These are phyloP conservation scores for Camponotus vicinus DNA, from an alignment of 1,140 invertebrate genomes.

Conservation along the genomic window DNA sequence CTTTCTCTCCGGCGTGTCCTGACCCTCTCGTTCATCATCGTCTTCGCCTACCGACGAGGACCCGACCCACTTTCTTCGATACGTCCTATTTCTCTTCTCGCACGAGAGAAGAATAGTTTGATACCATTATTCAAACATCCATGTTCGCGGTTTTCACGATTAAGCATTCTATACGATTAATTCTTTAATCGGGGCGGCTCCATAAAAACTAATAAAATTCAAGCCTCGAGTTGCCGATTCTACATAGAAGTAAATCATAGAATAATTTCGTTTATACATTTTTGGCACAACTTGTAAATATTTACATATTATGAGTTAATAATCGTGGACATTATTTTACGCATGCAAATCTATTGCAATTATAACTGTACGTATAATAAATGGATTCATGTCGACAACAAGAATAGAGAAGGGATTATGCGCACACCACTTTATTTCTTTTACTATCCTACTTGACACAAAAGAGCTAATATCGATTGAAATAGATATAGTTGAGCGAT, in stretches of 20 bases:
- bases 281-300: neutral
- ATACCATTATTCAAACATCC: conserved; percentile 66
- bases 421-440: neutral
- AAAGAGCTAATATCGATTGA: conserved; percentile 23
- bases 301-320: neutral
- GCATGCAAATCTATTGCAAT: neutral
- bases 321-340: neutral
- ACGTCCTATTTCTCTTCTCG: conserved; percentile 22
- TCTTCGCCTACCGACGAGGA: conserved; percentile 31
- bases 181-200: neutral
- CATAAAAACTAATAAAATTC: neutral
- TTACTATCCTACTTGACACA: neutral
- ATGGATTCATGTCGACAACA: neutral
- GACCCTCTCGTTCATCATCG: conserved; percentile 69
- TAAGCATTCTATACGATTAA: neutral
- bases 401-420: neutral
- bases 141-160: conserved; percentile 6
- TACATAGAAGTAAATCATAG: neutral
- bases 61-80: conserved; percentile 68
- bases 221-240: neutral
- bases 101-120: conserved; percentile 23
- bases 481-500: conserved; percentile 36
- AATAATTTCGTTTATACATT: neutral
- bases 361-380: neutral
- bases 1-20: conserved; percentile 30